phyloP scores from a whole-genome alignment of 2,113 vertebrate species.

The Carollia perspicillata region DNA sequence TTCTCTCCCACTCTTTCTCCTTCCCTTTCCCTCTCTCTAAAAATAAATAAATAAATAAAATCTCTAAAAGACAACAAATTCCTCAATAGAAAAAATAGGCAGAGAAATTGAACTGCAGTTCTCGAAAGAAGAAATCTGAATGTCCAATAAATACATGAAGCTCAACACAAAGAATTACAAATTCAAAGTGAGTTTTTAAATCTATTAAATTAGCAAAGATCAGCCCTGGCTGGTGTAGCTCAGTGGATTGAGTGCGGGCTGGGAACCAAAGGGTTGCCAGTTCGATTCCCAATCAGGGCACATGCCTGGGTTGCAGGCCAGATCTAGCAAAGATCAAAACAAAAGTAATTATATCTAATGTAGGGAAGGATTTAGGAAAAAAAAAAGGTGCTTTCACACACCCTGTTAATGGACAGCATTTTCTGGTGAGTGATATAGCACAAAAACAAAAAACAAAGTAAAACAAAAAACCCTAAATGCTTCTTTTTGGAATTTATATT shows the following conservation, averaged over 20 bases:
- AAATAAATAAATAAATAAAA: too few species aligned
- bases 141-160: neutral
- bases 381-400: neutral
- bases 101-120: neutral
- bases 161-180: neutral
- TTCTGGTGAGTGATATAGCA: neutral
- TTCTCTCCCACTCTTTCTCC: too few species aligned
- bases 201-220: neutral
- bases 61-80: neutral
- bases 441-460: neutral
- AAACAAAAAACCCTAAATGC: neutral
- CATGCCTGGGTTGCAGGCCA: too few species aligned
- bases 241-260: too few species aligned
- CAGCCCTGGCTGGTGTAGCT: too few species aligned
- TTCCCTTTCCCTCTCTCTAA: too few species aligned
- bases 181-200: neutral
- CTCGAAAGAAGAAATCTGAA: neutral
- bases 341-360: neutral
- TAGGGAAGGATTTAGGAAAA: neutral
- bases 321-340: conserved; percentile 23
- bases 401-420: neutral
- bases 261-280: too few species aligned
- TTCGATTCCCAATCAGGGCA: too few species aligned
- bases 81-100: neutral
- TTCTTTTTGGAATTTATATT: neutral